Base-by-base conservation (phyloP, 92 coral and sea anemone species). In the Porites divaricata region DNA sequence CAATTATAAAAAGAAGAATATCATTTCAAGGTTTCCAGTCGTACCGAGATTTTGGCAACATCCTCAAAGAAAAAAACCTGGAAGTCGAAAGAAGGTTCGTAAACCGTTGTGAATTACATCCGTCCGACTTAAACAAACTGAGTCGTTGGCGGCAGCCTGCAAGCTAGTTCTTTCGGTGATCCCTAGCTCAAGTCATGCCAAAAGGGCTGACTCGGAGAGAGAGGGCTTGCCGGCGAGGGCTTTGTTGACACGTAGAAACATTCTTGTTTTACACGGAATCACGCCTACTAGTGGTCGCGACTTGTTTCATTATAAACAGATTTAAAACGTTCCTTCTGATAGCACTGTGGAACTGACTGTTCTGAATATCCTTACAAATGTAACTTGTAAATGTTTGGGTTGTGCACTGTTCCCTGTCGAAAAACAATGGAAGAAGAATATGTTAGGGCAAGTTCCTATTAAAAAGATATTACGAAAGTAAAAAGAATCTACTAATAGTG, bases 11-110 rank as follows among this genome's bases (percentile, higher is more conserved):
- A 50, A 54, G 57, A 23, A 23, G 64, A 50, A 79, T 50, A 26
- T 65, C 83, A 50, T 79, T 79, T 67, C 74, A 16, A 50, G 72
- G 67, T 53, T 65, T 66, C 19, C 74, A 79, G 74, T 66, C 89
- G 56, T 86, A 65, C 74, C 12, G 53, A 8, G 14, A 63, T 28
- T 88, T 76, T 67, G 70, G 63, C 17, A 64, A 50, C 14, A 8
- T 53, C 7, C 74, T 77, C 11, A 80, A 73, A 69, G 22, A 12
- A 22, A 81, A 78, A 45, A 88, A 88, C 45, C 54, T 77, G 51
- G 57, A 73, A 51, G 73, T 87, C 9, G 73, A 77, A 14, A 57
- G 23, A 49, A 82, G 80, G 89, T 88, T 86, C 54, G 85, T 45
- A 5, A 21, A 45, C 12, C 10, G 17, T 45, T 8, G 10, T 48